Base-by-base conservation (phyloP, 1,140 invertebrate species). In the Saccostrea glomerata region DNA sequence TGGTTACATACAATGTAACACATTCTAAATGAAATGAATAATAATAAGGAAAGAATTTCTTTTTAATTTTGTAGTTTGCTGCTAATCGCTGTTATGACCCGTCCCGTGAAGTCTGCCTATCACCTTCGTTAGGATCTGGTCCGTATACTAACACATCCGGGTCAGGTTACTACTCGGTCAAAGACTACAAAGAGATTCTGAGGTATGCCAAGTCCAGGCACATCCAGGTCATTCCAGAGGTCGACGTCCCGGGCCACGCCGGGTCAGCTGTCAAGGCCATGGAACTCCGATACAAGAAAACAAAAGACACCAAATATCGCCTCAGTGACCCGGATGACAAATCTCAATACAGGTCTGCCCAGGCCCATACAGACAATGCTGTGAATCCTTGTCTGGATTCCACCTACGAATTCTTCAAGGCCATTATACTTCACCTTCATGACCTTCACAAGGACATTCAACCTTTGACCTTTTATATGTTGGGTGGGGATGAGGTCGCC, bases 401-500 rank as follows among this genome's bases (percentile, higher is more conserved):
- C 25, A 92, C 92, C 12, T 95, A 93, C 73, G 89, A 40, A 15
- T 94, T 94, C 63, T 84, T 93, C 9, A 54, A 86, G 7, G 86
- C 87, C 25, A 84, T 94, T 3, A 40, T 93, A 2, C 56, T 73
- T 9, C 83, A 85, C 17, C 36, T 94, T 15, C 86, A 85, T 4
- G 87, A 91, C 12, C 56, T 93, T 20, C 93, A 94, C 86, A 82
- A 86, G 82, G 88, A 91, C 25, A 88, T 93, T 20, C 88, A 91
- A 77, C 93, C 94, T n/a, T 89, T 95, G 70, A 91, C 91, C 36
- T 89, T 89, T 23, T 92, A 92, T 83, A 94, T 95, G 87, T 92
- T 94, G 77, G 94, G 94, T 11, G 94, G 94, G 5, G 94, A 95
- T 85, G 94, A 95, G 86, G 93, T 94, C 2, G 90, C 93, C 0